A percentile compares a stretch with the other conserved stretches of the same genome.
phyloP scores from a whole-genome alignment of 1,140 invertebrate species.

The Neotoxoptera formosana region DNA sequence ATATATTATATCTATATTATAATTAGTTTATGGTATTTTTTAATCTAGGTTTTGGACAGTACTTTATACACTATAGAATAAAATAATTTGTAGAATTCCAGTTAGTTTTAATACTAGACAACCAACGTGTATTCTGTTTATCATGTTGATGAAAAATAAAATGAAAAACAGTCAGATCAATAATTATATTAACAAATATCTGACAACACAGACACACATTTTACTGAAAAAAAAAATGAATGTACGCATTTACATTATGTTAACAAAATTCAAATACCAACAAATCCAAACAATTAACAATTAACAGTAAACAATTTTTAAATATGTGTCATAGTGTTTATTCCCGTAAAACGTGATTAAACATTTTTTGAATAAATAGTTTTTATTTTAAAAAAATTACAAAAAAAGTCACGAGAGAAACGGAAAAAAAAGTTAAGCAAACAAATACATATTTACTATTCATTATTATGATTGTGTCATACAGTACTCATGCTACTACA shows the following conservation, averaged over 20 bases:
- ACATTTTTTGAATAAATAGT: neutral
- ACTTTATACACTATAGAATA: neutral
- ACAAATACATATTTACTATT: neutral
- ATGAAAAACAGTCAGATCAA: neutral
- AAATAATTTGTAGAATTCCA: too few relatives aligned
- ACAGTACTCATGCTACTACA: neutral
- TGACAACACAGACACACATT: neutral
- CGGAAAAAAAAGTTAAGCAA: too few relatives aligned
- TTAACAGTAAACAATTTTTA: neutral
- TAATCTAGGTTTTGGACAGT: neutral
- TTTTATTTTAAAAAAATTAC: neutral
- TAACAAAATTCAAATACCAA: neutral
- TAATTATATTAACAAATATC: too few relatives aligned
- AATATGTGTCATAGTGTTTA: neutral
- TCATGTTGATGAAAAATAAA: neutral
- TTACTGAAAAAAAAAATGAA: neutral
- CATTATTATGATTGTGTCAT: neutral
- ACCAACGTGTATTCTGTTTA: neutral
- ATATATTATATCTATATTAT: too few relatives aligned
- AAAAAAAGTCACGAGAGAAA: neutral
- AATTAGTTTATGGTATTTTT: too few relatives aligned
- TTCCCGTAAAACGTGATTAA: neutral
- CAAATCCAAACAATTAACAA: neutral
- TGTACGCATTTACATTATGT: too few relatives aligned
- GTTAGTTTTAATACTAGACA: neutral